Evolutionary conservation across 2,888 invertebrate genomes (phyloP), one percentile per base, ranked within the genome.

Genomic region (Sussaba pulchella): DNA sequence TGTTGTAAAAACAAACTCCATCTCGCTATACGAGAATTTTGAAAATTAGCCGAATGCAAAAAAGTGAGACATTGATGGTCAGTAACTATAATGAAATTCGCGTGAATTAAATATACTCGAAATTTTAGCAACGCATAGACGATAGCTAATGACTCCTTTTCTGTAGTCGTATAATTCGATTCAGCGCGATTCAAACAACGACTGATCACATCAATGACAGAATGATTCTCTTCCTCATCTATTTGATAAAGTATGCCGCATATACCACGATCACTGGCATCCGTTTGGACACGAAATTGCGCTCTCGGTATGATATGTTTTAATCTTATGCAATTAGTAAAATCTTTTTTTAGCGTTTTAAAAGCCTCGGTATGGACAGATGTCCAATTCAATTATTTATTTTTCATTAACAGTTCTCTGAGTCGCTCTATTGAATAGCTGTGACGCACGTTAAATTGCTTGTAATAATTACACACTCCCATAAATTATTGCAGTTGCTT

Each of bases 1-100:
- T 72, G 31, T 21, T 72, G 64, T 1, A 77, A 63, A 3, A 76
- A 21, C 21, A 84, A 26, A 14, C 82, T 66, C 87, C 88, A 89
- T 1, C 89, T 47, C 0, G 82, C 82, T 1, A 89, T 52, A 6
- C 87, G 75, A 1, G 81, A 74, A 24, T 67, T 9, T 84, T 73
- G 6, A 89, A 61, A 26, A 84, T 77, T 69, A 5, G 88, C 88
- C 1, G 66, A 64, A 24, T 77, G 72, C 6, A 89, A 26, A 72
- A 87, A 89, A 0, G 78, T 81, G 0, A 88, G 50, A 0, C 85
- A 78, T 26, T 84, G 81, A 66, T 87, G 86, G 61, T 88, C 89
- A 0, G 85, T 87, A 24, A 82, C 59, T 1, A 88, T 81, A 0
- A 81, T 72, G 1, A 88, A 70, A 6, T 54, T 6, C 1, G 24